Evolutionary conservation across 1,140 invertebrate species (phyloP).

Genomic region (Archegozetes longisetosus): DNA sequence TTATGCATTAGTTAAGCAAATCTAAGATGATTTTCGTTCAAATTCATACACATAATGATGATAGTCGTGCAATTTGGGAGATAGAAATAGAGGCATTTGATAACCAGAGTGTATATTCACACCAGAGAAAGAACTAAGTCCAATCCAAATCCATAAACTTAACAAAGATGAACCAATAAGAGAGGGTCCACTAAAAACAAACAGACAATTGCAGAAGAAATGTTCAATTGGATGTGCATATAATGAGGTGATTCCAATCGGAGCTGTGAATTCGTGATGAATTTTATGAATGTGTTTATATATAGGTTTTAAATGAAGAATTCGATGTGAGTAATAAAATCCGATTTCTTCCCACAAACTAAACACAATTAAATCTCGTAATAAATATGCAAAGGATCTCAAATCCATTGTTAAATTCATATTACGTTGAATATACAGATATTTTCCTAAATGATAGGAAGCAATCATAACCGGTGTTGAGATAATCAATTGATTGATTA

Average conservation of each 20-base stretch:
- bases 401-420: no score
- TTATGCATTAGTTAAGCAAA: constrained; percentile 4
- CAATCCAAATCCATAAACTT: constrained; percentile 64
- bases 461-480: no score
- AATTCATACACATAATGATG: constrained; percentile 60
- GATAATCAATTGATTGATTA: no score
- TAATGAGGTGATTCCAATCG: constrained; percentile 57
- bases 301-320: constrained; percentile 51
- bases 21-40: constrained; percentile 2
- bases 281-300: constrained; percentile 70
- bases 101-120: constrained; percentile 71
- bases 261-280: constrained; percentile 67
- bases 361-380: constrained; percentile 18
- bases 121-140: constrained; percentile 54
- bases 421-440: no score
- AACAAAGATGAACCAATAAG: constrained; percentile 61
- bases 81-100: constrained; percentile 70
- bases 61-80: constrained; percentile 73
- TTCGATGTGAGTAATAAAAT: constrained; percentile 68
- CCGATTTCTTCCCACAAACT: constrained; percentile 61
- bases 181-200: constrained; percentile 53
- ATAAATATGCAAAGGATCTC: no score
- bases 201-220: constrained; percentile 58
- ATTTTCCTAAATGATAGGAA: no score
- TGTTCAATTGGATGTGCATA: constrained; percentile 78